A percentile compares a stretch with the other conserved stretches of the same genome.
Evolutionary conservation across 1,140 invertebrate species (phyloP).

Genomic region (Zaprionus tsacasi): DNA sequence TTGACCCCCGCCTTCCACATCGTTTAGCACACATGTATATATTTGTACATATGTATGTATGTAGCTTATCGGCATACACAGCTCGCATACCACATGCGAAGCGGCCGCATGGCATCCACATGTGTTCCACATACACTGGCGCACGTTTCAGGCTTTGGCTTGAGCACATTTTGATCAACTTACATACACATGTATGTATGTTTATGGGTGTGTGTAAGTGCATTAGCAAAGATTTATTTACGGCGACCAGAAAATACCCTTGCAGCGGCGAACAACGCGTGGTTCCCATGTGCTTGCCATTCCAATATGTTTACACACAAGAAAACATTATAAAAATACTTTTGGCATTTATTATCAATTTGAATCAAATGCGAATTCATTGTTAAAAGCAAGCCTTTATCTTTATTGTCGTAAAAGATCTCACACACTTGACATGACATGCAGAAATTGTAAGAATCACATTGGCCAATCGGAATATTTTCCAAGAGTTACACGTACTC

Average conservation of each 20-base stretch:
- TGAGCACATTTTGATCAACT: constrained; percentile 13
- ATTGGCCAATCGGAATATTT: neutral
- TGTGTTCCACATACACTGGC: constrained; percentile 33
- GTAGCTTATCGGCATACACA: constrained; percentile 8
- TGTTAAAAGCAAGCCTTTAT: neutral
- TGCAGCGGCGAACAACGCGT: constrained; percentile 3
- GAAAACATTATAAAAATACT: neutral
- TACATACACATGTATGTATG: neutral
- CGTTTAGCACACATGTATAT: neutral
- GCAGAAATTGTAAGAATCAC: neutral
- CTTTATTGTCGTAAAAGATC: neutral
- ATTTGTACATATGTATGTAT: neutral
- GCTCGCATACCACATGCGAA: constrained; percentile 23
- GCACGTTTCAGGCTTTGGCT: constrained; percentile 49
- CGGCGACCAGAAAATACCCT: constrained; percentile 1
- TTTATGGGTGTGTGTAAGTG: neutral
- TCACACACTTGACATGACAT: neutral
- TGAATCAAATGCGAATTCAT: neutral
- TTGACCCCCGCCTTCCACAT: no score
- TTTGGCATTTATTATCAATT: neutral
- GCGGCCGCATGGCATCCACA: constrained; percentile 26
- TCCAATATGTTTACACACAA: neutral
- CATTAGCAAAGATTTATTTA: neutral
- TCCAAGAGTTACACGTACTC: neutral
- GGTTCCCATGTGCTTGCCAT: neutral